These are phyloP conservation scores for Nephrotoma appendiculata DNA, from an alignment of 2,888 invertebrate genomes.

Conservation along the genomic window DNA sequence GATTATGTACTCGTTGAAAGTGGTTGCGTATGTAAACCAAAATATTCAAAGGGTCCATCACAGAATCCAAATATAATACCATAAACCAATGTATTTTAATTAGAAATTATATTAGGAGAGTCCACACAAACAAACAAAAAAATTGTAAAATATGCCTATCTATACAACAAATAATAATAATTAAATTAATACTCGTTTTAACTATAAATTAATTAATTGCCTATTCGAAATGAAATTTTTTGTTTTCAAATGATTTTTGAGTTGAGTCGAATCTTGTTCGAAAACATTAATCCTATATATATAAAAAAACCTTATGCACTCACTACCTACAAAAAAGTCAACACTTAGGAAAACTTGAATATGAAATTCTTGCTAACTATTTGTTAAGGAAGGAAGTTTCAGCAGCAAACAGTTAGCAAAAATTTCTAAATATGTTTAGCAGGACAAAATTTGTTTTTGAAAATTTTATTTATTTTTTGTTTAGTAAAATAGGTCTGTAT, in stretches of 20 bases:
- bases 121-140: not conserved
- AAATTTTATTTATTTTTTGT: not conserved
- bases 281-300: not conserved
- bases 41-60: slow-evolving; percentile 31
- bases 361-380: not conserved
- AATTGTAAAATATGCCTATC: not conserved
- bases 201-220: not conserved
- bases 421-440: not conserved
- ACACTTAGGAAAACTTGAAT: not conserved
- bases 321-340: not conserved
- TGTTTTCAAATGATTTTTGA: slow-evolving; percentile 1
- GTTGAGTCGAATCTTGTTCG: not conserved
- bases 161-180: not conserved
- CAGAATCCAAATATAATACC: slow-evolving; percentile 34
- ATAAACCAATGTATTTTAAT: slow-evolving; percentile 15
- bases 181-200: not conserved
- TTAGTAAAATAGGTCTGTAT: not conserved
- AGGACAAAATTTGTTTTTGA: not conserved
- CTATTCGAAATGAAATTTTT: not conserved
- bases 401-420: not conserved
- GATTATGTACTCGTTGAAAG: slow-evolving; percentile 91
- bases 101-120: not conserved
- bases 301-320: too few species aligned
- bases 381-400: not conserved
- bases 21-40: slow-evolving; percentile 76